Percentiles rank a stretch among this genome's conserved stretches.
Evolutionary conservation across 2,888 invertebrate genomes (phyloP).

Genomic region (Laothoe populi): DNA sequence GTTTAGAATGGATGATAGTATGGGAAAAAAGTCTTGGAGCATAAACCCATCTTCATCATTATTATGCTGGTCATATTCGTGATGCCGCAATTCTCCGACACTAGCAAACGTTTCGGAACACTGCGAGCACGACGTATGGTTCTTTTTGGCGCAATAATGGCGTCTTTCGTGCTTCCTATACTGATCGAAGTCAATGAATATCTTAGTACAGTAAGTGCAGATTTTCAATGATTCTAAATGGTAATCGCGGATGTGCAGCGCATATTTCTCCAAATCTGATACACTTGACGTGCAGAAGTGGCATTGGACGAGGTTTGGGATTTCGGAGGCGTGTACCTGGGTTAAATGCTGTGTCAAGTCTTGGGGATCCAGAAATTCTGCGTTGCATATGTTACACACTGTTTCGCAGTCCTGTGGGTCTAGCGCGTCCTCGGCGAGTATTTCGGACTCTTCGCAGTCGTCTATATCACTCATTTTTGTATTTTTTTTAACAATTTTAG

Average conservation of each 20-base stretch:
- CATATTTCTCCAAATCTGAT: slow-evolving; percentile 50
- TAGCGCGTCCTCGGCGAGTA: neutral
- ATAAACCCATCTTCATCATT: slow-evolving; percentile 51
- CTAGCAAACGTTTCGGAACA: slow-evolving; percentile 49
- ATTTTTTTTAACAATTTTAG: neutral
- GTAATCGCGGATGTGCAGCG: slow-evolving; percentile 55
- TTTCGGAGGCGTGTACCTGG: slow-evolving; percentile 53
- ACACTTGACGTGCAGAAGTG: slow-evolving; percentile 53
- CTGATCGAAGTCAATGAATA: slow-evolving; percentile 44
- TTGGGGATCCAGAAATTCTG: slow-evolving; percentile 5
- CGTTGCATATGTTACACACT: slow-evolving; percentile 54
- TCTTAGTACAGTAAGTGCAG: slow-evolving; percentile 58
- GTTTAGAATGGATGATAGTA: slow-evolving; percentile 58
- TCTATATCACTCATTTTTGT: neutral
- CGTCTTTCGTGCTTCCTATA: slow-evolving; percentile 52
- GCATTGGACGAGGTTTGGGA: slow-evolving; percentile 43
- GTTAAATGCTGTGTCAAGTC: slow-evolving; percentile 57
- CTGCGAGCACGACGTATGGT: slow-evolving; percentile 55
- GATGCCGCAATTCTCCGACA: slow-evolving; percentile 44
- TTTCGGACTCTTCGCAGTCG: neutral
- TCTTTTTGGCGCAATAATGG: slow-evolving; percentile 44
- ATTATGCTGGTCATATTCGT: slow-evolving; percentile 47
- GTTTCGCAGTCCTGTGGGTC: slow-evolving; percentile 47
- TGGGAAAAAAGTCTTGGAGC: slow-evolving; percentile 46
- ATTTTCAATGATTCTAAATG: slow-evolving; percentile 53